Conservation (phyloP, 2,113 vertebrate genomes). For the Cavia aperea region DNA sequence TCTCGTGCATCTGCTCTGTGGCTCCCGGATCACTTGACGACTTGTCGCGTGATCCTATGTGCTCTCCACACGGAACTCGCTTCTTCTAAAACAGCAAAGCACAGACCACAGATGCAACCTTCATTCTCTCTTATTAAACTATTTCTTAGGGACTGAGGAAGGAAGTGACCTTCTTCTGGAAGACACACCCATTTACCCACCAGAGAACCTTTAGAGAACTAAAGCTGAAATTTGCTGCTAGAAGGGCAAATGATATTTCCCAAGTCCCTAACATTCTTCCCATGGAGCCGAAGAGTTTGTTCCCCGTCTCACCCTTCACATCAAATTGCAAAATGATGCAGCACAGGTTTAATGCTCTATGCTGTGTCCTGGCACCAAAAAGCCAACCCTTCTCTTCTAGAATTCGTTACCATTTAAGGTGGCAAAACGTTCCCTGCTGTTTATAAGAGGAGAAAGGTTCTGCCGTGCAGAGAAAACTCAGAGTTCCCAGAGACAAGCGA, state of each 20-base stretch:
- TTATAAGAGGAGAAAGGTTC: slow-evolving; percentile 33
- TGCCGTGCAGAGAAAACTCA: not conserved
- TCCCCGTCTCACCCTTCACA: not conserved
- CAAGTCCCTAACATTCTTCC: not conserved
- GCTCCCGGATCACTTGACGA: accelerated
- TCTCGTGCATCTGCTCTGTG: not conserved
- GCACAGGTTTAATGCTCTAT: not conserved
- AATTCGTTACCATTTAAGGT: slow-evolving; percentile 48
- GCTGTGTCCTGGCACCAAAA: not conserved
- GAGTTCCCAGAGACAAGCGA: not conserved
- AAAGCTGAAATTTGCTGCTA: not conserved
- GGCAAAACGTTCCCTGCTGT: not conserved
- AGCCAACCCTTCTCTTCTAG: not conserved
- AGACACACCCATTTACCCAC: not conserved
- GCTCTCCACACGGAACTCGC: not conserved
- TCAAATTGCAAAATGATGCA: not conserved
- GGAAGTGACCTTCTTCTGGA: not conserved
- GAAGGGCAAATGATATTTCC: not conserved
- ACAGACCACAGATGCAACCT: not conserved
- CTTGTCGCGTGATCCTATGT: accelerated
- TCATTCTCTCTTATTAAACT: not conserved
- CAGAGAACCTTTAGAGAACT: not conserved
- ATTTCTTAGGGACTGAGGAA: not conserved
- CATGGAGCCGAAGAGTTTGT: not conserved
- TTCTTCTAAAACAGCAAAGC: not conserved